phyloP scores from a whole-genome alignment of 1,140 invertebrate species.

The Trypoxylus dichotomus region DNA sequence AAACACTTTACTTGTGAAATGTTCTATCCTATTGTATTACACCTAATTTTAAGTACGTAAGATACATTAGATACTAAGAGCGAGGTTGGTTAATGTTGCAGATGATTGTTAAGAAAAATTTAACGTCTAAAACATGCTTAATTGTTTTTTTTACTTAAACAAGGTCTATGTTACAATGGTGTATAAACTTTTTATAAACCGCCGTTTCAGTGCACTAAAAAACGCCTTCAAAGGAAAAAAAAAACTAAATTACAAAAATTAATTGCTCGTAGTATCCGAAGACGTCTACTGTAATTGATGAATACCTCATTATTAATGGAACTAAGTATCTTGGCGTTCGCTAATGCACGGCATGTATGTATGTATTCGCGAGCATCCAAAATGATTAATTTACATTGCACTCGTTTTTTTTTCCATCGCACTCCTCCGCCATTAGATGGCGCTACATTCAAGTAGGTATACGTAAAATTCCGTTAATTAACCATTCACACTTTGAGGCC shows the following conservation, averaged over 20 bases:
- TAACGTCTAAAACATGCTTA: too few species aligned
- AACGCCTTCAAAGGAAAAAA: too few species aligned
- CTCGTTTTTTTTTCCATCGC: not conserved
- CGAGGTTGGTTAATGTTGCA: too few species aligned
- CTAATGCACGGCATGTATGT: not conserved
- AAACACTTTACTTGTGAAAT: too few species aligned
- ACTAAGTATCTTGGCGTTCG: not conserved
- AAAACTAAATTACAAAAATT: not conserved
- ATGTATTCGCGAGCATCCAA: not conserved
- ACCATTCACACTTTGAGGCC: not conserved
- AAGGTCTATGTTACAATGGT: too few species aligned
- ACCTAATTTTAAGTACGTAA: too few species aligned
- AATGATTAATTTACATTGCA: not conserved
- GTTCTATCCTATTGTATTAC: too few species aligned
- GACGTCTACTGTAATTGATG: not conserved
- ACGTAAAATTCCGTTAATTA: conserved; percentile 17
- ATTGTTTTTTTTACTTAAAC: too few species aligned
- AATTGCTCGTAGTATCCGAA: not conserved
- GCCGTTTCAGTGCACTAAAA: too few species aligned
- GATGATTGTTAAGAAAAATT: too few species aligned
- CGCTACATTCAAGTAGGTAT: conserved; percentile 11
- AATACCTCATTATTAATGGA: not conserved
- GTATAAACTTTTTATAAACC: too few species aligned
- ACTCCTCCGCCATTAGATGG: not conserved
- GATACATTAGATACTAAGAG: too few species aligned